These are phyloP conservation scores for Pristionchus arcanus DNA, from an alignment of 2,888 invertebrate genomes.

Conservation along the genomic window DNA sequence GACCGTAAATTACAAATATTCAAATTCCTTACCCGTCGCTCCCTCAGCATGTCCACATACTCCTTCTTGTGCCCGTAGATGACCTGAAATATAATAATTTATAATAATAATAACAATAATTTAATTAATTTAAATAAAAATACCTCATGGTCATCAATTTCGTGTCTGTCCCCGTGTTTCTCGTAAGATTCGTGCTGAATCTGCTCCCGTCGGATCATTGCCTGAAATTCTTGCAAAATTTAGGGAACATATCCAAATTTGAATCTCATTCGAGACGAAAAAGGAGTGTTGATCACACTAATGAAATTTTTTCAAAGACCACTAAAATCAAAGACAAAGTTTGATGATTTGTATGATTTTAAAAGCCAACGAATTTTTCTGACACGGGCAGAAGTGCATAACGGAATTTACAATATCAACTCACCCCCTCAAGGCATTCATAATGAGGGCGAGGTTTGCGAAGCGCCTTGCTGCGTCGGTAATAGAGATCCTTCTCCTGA, in stretches of 20 bases:
- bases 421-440: neutral
- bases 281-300: neutral
- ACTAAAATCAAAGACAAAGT: too few relatives aligned
- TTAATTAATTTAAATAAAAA: too few relatives aligned
- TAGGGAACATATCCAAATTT: neutral
- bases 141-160: neutral
- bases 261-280: neutral
- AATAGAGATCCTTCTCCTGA: neutral
- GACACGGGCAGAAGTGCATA: too few relatives aligned
- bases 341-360: too few relatives aligned
- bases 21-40: neutral
- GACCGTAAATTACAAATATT: too few relatives aligned
- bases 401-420: too few relatives aligned
- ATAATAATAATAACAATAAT: too few relatives aligned
- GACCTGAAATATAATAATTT: too few relatives aligned
- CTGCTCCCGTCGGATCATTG: neutral
- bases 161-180: neutral
- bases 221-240: too few relatives aligned
- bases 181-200: neutral
- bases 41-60: neutral
- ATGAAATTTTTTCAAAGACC: too few relatives aligned
- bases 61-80: neutral
- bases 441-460: neutral
- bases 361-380: too few relatives aligned
- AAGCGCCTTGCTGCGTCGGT: neutral